phyloP scores from a whole-genome alignment of 2,888 invertebrate species.

The Amphipoea oculea region DNA sequence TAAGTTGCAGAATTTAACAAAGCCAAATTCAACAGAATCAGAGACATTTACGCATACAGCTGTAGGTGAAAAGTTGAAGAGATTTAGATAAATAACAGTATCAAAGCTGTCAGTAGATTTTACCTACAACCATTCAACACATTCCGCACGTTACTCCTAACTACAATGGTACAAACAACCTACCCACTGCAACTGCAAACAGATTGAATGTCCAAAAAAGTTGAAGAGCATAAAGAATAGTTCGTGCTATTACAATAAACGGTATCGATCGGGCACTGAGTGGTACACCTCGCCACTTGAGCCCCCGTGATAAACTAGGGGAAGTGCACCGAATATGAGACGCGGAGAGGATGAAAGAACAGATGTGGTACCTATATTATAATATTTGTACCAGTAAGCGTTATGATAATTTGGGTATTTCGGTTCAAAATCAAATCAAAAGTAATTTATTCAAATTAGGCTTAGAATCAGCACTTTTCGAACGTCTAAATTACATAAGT shows the following conservation, averaged over 20 bases:
- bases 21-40: background rate
- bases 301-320: constrained; percentile 71
- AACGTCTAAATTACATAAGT: background rate
- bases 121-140: background rate
- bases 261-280: constrained; percentile 67
- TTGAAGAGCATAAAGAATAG: constrained; percentile 41
- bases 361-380: constrained; percentile 64
- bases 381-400: background rate
- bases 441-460: background rate
- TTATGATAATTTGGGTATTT: background rate
- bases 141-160: background rate
- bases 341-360: constrained; percentile 1
- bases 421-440: background rate
- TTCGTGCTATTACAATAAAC: constrained; percentile 67
- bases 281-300: constrained; percentile 76
- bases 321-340: constrained; percentile 66
- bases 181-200: constrained; percentile 23
- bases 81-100: background rate
- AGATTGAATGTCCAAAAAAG: constrained; percentile 43
- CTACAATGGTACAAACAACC: constrained; percentile 12
- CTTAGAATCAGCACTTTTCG: background rate
- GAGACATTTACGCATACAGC: background rate
- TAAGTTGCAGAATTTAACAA: background rate
- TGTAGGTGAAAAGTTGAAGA: background rate
- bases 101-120: background rate